Percentiles rank a stretch among this genome's conserved stretches.
Evolutionary conservation across 1,140 invertebrate genomes (phyloP).

Genomic region (Forficula auricularia): DNA sequence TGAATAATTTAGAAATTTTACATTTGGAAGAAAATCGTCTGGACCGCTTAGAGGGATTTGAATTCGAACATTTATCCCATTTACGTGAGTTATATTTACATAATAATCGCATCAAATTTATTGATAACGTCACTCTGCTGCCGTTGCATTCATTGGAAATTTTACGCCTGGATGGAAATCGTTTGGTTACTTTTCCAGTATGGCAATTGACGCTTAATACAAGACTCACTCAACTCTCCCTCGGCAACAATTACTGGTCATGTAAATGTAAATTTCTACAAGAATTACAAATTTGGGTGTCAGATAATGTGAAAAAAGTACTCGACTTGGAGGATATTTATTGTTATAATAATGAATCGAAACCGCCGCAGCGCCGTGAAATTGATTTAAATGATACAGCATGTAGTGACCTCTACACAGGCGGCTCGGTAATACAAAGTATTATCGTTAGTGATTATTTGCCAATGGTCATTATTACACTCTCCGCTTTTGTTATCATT

Average conservation of each 20-base stretch:
- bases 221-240: slow-evolving; percentile 46
- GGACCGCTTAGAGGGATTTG: slow-evolving; percentile 62
- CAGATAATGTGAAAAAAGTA: slow-evolving; percentile 61
- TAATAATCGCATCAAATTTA: slow-evolving; percentile 60
- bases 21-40: slow-evolving; percentile 75
- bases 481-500: slow-evolving; percentile 47
- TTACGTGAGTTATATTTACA: slow-evolving; percentile 72
- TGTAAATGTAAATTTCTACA: slow-evolving; percentile 80
- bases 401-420: slow-evolving; percentile 65
- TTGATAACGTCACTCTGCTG: slow-evolving; percentile 64
- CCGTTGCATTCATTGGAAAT: slow-evolving; percentile 60
- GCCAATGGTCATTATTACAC: slow-evolving; percentile 60
- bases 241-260: slow-evolving; percentile 71
- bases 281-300: slow-evolving; percentile 65
- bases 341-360: slow-evolving; percentile 59
- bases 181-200: slow-evolving; percentile 57
- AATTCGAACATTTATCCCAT: slow-evolving; percentile 69
- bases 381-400: slow-evolving; percentile 64
- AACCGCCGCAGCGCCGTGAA: slow-evolving; percentile 47
- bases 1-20: slow-evolving; percentile 59
- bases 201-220: slow-evolving; percentile 64
- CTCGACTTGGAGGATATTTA: slow-evolving; percentile 57
- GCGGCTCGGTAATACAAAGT: slow-evolving; percentile 62
- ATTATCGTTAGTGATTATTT: slow-evolving; percentile 69
- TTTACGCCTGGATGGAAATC: slow-evolving; percentile 68